phyloP scores from a whole-genome alignment of 2,888 invertebrate species.

The Timandra comae region DNA sequence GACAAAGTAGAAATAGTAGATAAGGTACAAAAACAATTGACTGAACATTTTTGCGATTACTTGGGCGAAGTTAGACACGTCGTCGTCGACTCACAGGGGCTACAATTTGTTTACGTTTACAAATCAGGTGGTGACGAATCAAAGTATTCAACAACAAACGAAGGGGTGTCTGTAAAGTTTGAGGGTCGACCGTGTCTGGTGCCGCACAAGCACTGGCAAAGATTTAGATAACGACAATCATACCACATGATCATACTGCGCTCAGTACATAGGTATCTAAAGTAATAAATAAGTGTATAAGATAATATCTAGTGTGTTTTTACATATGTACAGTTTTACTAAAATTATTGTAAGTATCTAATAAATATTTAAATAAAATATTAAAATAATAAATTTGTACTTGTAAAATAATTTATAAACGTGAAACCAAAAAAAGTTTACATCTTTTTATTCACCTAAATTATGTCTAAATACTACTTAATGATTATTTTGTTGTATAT shows the following conservation, averaged over 20 bases:
- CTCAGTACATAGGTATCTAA: slow-evolving; percentile 49
- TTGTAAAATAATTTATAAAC: slow-evolving; percentile 60
- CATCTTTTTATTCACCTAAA: slow-evolving; percentile 51
- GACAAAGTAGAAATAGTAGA: slow-evolving; percentile 14
- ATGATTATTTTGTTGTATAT: slow-evolving; percentile 69
- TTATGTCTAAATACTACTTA: slow-evolving; percentile 64
- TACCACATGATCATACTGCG: no score
- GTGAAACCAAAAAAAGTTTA: slow-evolving; percentile 52
- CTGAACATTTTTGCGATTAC: slow-evolving; percentile 37
- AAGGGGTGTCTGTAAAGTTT: neutral
- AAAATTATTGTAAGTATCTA: slow-evolving; percentile 56
- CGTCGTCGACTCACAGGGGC: no score
- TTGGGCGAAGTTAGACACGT: slow-evolving; percentile 30
- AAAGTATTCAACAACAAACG: no score
- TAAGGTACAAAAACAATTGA: slow-evolving; percentile 43
- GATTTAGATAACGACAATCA: slow-evolving; percentile 55
- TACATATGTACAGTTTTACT: slow-evolving; percentile 71
- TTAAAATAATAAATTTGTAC: slow-evolving; percentile 67
- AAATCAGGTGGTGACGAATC: no score
- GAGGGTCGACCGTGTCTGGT: slow-evolving; percentile 35
- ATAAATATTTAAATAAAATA: slow-evolving; percentile 51
- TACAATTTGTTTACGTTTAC: no score
- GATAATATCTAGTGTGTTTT: slow-evolving; percentile 68
- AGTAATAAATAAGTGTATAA: slow-evolving; percentile 66
- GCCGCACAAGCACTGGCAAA: slow-evolving; percentile 47